Base-by-base conservation (phyloP, 2,888 invertebrate genomes). In the Euspilapteryx auroguttella region DNA sequence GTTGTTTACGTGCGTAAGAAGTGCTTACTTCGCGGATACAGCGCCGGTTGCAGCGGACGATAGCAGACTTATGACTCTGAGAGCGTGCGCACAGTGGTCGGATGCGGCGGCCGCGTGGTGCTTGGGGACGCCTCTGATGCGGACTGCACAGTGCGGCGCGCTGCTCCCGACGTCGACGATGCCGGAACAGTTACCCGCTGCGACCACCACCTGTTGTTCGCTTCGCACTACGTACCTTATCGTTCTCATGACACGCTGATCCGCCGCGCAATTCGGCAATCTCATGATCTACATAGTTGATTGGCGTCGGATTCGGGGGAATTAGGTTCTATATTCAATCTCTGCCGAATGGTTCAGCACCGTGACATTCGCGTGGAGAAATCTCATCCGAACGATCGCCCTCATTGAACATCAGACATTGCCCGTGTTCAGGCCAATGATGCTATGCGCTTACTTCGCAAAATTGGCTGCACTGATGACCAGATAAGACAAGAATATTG, bases 181-280 rank as follows among this genome's bases (percentile, higher is more conserved):
- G 58, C 49, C 57, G 65, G 57, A 64, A 69, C 71, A 63, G 73
- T 66, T 66, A 69, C 45, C 61, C 58, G 64, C 69, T 64, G 68
- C 65, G 64, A 61, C 61, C 42, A 62, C 63, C 69, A 71, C 69
- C 73, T 69, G 65, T n/a, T n/a, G n/a, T n/a, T n/a, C n/a, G n/a
- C n/a, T n/a, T n/a, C 49, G 50, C 49, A 33, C 37, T 43, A 15
- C 27, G 56, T 61, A 55, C 56, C 52, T 54, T 61, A 61, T 58
- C 61, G 62, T 71, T 75, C 73, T 71, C 73, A 75, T 69, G 71
- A 62, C 58, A 56, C 53, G 48, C 54, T 49, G 58, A 56, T 55
- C 50, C 53, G 53, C 48, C 40, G 45, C 42, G 52, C 57, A 51
- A 55, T 57, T 58, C 57, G 57, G 52, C 59, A 55, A 65, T 69